Conservation (phyloP, 1,140 invertebrate genomes). For the Oscheius sp. region DNA sequence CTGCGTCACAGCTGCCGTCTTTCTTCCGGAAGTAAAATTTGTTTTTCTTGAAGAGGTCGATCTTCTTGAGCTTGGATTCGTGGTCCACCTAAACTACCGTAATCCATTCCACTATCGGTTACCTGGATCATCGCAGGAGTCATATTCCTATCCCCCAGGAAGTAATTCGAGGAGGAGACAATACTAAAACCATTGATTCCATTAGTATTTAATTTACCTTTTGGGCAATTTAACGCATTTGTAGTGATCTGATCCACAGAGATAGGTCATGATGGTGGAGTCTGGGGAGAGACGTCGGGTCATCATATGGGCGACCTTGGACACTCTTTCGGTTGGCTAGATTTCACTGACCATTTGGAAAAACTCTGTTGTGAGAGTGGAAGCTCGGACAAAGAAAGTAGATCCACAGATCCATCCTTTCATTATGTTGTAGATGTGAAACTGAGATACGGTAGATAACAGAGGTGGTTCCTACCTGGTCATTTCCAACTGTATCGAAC, state of each 20-base stretch:
- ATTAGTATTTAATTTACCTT: too few relatives aligned
- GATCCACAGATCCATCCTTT: constrained; percentile 29
- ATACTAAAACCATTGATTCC: constrained; percentile 8
- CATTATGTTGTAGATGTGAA: constrained; percentile 11
- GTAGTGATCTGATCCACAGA: constrained; percentile 15
- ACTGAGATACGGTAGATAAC: not conserved
- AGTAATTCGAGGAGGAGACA: constrained; percentile 16
- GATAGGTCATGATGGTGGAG: constrained; percentile 26
- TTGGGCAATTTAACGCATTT: constrained; percentile 11
- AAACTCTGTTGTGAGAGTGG: constrained; percentile 13
- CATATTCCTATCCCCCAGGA: constrained; percentile 1
- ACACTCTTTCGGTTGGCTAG: not conserved
- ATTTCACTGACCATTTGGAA: constrained; percentile 10
- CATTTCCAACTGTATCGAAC: constrained; percentile 28
- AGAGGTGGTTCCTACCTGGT: not conserved
- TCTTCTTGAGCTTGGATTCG: constrained; percentile 2
- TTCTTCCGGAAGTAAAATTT: constrained; percentile 27
- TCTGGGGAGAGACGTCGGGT: constrained; percentile 11
- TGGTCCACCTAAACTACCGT: not conserved
- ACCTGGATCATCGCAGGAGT: constrained; percentile 24
- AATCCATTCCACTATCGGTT: not conserved
- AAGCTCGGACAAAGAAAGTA: constrained; percentile 17
- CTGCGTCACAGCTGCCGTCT: constrained; percentile 14
- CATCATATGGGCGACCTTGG: constrained; percentile 14
- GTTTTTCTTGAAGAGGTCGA: constrained; percentile 15